A percentile compares a stretch with the other conserved stretches of the same genome.
Evolutionary conservation across 2,797 vertebrate genomes (phyloP).

Genomic region (Thamnophis elegans): DNA sequence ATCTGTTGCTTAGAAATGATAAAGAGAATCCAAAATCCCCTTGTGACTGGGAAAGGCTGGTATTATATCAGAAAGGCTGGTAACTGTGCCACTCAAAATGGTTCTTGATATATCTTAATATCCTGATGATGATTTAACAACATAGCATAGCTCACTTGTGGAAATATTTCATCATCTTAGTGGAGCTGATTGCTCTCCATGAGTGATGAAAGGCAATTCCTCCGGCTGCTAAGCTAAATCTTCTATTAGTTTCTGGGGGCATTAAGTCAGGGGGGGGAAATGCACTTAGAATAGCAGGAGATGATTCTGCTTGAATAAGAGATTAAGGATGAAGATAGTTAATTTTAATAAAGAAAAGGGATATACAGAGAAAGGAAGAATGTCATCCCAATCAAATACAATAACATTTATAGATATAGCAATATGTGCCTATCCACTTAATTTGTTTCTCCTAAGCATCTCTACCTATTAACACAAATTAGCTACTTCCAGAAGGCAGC

Average conservation of each 20-base stretch:
- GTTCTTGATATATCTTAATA: slow-evolving; percentile 21
- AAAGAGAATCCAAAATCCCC: not conserved
- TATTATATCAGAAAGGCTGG: not conserved
- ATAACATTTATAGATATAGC: not conserved
- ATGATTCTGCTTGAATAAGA: not conserved
- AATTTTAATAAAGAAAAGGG: not conserved
- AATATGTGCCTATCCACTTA: not conserved
- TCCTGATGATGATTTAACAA: slow-evolving; percentile 11
- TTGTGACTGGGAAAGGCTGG: not conserved
- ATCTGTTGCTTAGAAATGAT: not conserved
- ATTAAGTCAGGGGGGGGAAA: not conserved
- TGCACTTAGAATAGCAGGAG: not conserved
- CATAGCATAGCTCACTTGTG: not conserved
- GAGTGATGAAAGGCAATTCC: slow-evolving; percentile 13
- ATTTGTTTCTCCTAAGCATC: not conserved
- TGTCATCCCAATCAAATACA: not conserved
- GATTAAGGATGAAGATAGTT: not conserved
- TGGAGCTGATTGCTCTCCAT: slow-evolving; percentile 6
- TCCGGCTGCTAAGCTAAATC: not conserved
- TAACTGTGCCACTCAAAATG: slow-evolving; percentile 6
- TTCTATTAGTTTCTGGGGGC: slow-evolving; percentile 6
- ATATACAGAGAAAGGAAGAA: not conserved
- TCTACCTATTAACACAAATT: not conserved
- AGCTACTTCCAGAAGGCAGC: not conserved
- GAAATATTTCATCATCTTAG: slow-evolving; percentile 23